A percentile compares a stretch with the other conserved stretches of the same genome.
Evolutionary conservation across 2,888 invertebrate species (phyloP).

Genomic region (Volucella zonaria): DNA sequence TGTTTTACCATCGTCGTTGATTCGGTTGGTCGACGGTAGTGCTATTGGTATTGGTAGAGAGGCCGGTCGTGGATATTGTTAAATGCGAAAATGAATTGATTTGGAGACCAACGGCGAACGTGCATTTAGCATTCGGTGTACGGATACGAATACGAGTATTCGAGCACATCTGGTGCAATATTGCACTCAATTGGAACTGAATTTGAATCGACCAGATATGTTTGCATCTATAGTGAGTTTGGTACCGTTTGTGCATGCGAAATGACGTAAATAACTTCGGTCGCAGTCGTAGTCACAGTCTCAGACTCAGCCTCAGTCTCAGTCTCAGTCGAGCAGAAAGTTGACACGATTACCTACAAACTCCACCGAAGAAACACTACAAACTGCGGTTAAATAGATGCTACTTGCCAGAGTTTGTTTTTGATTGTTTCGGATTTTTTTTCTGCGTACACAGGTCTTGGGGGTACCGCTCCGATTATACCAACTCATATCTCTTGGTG

Average conservation of each 20-base stretch:
- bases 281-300: slow-evolving; percentile 4
- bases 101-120: slow-evolving; percentile 29
- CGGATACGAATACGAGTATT: slow-evolving; percentile 13
- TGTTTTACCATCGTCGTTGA: slow-evolving; percentile 30
- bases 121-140: not conserved
- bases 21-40: slow-evolving; percentile 9
- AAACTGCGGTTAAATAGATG: slow-evolving; percentile 26
- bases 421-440: not conserved
- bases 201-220: slow-evolving; percentile 5
- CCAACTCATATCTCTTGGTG: slow-evolving; percentile 24
- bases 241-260: slow-evolving; percentile 20
- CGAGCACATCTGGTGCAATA: slow-evolving; percentile 69
- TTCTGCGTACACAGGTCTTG: slow-evolving; percentile 3
- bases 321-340: slow-evolving; percentile 68
- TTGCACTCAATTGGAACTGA: slow-evolving; percentile 71
- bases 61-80: slow-evolving; percentile 2
- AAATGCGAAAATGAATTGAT: slow-evolving; percentile 41
- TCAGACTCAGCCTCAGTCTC: slow-evolving; percentile 4
- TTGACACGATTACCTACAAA: slow-evolving; percentile 71
- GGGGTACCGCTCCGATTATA: slow-evolving; percentile 15
- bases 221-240: not conserved
- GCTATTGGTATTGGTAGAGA: slow-evolving; percentile 1
- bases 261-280: slow-evolving; percentile 59
- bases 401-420: slow-evolving; percentile 15
- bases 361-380: not conserved